Evolutionary conservation across 2,888 invertebrate species (phyloP).

Genomic region (Chymomyza fuscimana): DNA sequence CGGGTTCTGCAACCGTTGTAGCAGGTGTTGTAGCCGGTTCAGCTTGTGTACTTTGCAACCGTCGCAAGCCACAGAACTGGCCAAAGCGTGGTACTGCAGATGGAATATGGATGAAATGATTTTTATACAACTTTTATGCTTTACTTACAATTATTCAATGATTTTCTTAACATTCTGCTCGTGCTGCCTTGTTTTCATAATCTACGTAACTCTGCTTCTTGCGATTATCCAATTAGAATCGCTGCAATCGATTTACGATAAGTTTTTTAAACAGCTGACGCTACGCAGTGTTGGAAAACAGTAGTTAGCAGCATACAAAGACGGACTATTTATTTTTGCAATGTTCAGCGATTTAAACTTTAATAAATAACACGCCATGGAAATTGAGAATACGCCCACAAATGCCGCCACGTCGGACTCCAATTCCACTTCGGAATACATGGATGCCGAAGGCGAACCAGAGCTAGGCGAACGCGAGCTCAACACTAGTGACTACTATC

Average conservation of each 20-base stretch:
- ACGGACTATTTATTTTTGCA: not conserved
- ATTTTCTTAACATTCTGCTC: conserved; percentile 63
- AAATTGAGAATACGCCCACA: conserved; percentile 61
- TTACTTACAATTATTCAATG: conserved; percentile 64
- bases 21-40: conserved; percentile 25
- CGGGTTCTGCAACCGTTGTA: conserved; percentile 44
- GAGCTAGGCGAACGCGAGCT: conserved; percentile 37
- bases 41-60: conserved; percentile 57
- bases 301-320: conserved; percentile 16
- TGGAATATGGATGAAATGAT: rapidly evolving
- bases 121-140: conserved; percentile 28
- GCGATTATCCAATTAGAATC: not conserved
- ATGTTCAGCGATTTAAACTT: not conserved
- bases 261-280: conserved; percentile 5
- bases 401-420: conserved; percentile 50
- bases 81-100: conserved; percentile 53
- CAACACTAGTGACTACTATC: conserved; percentile 52
- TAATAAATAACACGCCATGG: conserved; percentile 40
- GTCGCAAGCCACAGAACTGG: conserved; percentile 47
- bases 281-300: conserved; percentile 23
- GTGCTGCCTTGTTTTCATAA: conserved; percentile 62
- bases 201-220: conserved; percentile 31
- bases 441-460: conserved; percentile 72
- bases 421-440: conserved; percentile 67
- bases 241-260: not conserved